phyloP scores from a whole-genome alignment of 2,113 vertebrate genomes.

The Lasiurus borealis region DNA sequence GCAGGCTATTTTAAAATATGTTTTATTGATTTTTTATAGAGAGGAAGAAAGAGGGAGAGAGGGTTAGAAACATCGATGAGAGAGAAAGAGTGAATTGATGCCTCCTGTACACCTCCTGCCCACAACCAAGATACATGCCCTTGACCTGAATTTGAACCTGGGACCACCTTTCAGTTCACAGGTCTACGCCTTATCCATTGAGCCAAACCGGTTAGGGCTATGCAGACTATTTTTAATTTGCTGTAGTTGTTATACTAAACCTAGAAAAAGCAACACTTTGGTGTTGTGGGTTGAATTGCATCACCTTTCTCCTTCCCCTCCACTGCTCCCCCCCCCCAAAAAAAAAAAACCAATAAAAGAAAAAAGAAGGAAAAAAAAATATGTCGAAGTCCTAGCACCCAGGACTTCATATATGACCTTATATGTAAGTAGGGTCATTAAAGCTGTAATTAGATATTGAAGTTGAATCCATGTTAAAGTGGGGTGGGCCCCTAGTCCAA shows the following conservation, averaged over 20 bases:
- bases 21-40: too few relatives aligned
- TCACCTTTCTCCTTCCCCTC: fast-evolving
- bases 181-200: too few relatives aligned
- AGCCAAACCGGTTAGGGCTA: too few relatives aligned
- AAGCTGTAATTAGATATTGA: not conserved
- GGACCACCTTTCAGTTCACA: too few relatives aligned
- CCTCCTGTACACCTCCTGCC: too few relatives aligned
- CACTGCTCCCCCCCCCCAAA: not conserved
- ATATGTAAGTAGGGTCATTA: not conserved
- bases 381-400: not conserved
- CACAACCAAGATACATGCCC: too few relatives aligned
- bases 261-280: not conserved
- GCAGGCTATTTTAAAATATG: not conserved
- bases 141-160: too few relatives aligned
- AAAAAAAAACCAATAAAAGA: not conserved
- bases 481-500: not conserved
- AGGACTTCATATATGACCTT: not conserved
- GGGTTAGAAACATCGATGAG: too few relatives aligned
- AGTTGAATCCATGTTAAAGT: not conserved
- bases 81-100: too few relatives aligned
- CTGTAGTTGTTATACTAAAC: not conserved
- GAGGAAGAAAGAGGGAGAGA: too few relatives aligned
- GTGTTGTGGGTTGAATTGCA: not conserved
- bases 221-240: slow-evolving; percentile 52
- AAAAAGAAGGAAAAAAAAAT: not conserved